Evolutionary conservation across 2,113 vertebrate genomes (phyloP).

Genomic region (Theristicus caerulescens): DNA sequence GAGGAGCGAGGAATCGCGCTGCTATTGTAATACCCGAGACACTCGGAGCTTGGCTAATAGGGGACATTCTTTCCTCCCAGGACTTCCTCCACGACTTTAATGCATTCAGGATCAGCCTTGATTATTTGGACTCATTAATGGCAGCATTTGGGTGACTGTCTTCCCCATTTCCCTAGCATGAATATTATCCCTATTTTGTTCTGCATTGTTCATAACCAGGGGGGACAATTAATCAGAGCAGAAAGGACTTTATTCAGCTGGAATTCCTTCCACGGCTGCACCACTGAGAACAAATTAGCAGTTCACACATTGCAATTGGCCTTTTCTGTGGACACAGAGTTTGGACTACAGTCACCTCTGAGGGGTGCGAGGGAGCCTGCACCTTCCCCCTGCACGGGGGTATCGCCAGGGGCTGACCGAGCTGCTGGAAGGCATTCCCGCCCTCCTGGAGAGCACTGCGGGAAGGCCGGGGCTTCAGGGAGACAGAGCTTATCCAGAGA

Average conservation of each 20-base stretch:
- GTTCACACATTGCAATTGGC: not conserved
- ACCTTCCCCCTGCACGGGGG: not conserved
- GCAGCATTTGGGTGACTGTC: not conserved
- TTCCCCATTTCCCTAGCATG: not conserved
- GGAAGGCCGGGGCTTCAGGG: not conserved
- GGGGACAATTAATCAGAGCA: constrained; percentile 29
- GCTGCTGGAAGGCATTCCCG: not conserved
- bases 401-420: not conserved
- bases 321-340: not conserved
- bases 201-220: not conserved
- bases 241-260: constrained; percentile 15
- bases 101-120: not conserved
- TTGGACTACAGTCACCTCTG: not conserved
- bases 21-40: constrained; percentile 19
- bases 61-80: constrained; percentile 57
- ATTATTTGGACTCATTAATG: not conserved
- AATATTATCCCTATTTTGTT: not conserved
- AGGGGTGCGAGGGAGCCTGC: not conserved
- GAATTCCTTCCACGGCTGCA: not conserved
- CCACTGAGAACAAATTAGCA: not conserved
- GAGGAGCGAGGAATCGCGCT: constrained; percentile 22
- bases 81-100: constrained; percentile 11
- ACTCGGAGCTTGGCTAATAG: constrained; percentile 40
- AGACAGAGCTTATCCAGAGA: not conserved
- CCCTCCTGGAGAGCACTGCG: not conserved